Evolutionary conservation across 2,888 invertebrate genomes (phyloP).

Genomic region (Dicyrtoma fusca): DNA sequence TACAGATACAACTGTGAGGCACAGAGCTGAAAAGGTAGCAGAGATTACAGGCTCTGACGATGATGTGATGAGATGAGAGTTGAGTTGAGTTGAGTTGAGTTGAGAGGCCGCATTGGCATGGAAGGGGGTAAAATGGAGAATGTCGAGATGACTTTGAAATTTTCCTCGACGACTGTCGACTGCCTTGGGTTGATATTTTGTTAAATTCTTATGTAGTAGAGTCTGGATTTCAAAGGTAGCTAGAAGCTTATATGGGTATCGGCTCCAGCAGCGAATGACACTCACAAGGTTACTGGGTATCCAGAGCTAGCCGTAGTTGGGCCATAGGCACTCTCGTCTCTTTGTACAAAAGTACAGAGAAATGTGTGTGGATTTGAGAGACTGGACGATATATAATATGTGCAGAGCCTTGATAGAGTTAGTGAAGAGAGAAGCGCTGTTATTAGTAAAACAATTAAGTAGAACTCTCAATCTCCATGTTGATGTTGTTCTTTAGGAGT

Average conservation of each 20-base stretch:
- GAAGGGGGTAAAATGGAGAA: background rate
- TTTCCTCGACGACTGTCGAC: background rate
- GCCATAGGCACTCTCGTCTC: too few species aligned
- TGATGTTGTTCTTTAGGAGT: background rate
- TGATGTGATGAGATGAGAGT: too few species aligned
- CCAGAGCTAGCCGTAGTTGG: too few species aligned
- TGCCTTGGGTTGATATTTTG: background rate
- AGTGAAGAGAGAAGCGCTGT: background rate
- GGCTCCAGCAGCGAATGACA: too few species aligned
- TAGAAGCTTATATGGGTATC: background rate
- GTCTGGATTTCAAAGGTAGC: background rate
- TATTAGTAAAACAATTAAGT: constrained; percentile 26
- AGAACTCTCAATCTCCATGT: background rate
- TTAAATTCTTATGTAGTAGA: background rate
- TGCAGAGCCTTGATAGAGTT: too few species aligned
- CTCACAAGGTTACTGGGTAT: too few species aligned
- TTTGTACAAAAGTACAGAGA: too few species aligned
- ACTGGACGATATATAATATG: too few species aligned
- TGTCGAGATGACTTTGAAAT: background rate
- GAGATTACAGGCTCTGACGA: too few species aligned
- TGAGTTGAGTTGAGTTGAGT: too few species aligned
- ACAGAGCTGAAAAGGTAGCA: background rate
- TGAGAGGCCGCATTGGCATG: background rate
- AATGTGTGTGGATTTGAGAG: too few species aligned
- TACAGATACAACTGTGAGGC: background rate